These are phyloP conservation scores for Trissolcus brochymenae DNA, from an alignment of 2,888 invertebrate genomes.

Conservation along the genomic window DNA sequence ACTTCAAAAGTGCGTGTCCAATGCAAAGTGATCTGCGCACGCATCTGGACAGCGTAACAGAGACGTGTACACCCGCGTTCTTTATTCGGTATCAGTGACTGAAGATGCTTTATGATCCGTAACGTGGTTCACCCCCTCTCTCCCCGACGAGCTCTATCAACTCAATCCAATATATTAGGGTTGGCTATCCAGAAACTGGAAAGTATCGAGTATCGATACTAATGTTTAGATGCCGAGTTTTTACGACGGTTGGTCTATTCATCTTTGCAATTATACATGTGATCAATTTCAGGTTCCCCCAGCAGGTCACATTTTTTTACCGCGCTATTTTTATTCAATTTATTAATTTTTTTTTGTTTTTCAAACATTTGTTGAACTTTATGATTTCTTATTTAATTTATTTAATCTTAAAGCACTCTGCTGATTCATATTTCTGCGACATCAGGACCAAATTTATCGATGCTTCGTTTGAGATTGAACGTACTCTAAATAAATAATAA, in stretches of 20 bases:
- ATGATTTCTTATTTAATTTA: background rate
- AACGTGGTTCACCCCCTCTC: slow-evolving; percentile 63
- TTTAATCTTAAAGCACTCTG: slow-evolving; percentile 3
- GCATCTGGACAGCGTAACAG: slow-evolving; percentile 60
- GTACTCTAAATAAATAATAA: slow-evolving; percentile 52
- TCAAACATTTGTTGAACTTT: slow-evolving; percentile 7
- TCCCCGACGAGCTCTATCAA: slow-evolving; percentile 57
- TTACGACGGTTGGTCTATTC: slow-evolving; percentile 38
- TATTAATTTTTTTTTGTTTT: slow-evolving; percentile 1
- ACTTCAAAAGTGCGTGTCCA: background rate
- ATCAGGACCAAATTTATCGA: slow-evolving; percentile 37
- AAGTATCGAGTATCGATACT: slow-evolving; percentile 55
- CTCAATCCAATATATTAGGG: slow-evolving; percentile 71
- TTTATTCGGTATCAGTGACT: slow-evolving; percentile 65
- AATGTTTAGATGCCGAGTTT: slow-evolving; percentile 49
- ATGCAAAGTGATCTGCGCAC: slow-evolving; percentile 42
- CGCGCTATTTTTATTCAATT: background rate
- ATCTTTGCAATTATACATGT: slow-evolving; percentile 42
- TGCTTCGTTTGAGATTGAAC: slow-evolving; percentile 37
- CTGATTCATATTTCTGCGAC: slow-evolving; percentile 13
- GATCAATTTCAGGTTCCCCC: slow-evolving; percentile 26
- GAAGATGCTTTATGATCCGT: slow-evolving; percentile 73
- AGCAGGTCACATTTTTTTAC: slow-evolving; percentile 1
- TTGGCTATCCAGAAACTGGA: slow-evolving; percentile 59
- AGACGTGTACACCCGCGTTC: slow-evolving; percentile 59